phyloP scores from a whole-genome alignment of 23 tunicate genomes.

The Ascidia mentula region DNA sequence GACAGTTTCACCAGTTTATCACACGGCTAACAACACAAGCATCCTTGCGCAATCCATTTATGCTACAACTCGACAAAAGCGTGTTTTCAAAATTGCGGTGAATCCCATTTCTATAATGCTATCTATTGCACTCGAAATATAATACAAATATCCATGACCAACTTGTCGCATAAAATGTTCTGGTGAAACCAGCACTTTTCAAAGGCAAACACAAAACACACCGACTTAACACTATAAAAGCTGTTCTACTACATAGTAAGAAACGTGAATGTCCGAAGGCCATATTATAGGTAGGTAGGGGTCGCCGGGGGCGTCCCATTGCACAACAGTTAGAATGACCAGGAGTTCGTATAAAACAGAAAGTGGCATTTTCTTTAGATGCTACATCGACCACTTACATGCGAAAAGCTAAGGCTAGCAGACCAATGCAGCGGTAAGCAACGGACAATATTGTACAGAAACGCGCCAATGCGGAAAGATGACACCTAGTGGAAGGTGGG shows the following conservation, averaged over 20 bases:
- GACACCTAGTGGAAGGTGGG: background rate
- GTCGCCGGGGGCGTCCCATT: background rate
- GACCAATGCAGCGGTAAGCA: background rate
- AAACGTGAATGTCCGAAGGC: background rate
- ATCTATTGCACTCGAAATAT: slow-evolving; percentile 1
- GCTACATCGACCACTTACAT: no score
- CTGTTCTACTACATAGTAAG: background rate
- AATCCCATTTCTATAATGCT: background rate
- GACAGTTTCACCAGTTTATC: no score
- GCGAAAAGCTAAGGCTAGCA: no score
- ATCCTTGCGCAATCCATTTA: no score
- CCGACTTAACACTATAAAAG: slow-evolving; percentile 5
- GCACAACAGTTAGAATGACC: slow-evolving; percentile 7
- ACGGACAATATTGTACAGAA: background rate
- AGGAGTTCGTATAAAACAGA: background rate
- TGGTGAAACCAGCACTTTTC: slow-evolving; percentile 6
- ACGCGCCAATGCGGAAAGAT: background rate
- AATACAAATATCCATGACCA: background rate
- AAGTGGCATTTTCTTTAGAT: background rate
- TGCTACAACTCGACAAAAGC: background rate
- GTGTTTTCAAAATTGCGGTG: background rate
- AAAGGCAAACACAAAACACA: background rate
- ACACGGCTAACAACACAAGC: no score
- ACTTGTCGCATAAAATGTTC: background rate
- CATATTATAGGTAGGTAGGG: background rate